Evolutionary conservation across 2,888 invertebrate genomes (phyloP).

Genomic region (Lepidochitona cinerea): DNA sequence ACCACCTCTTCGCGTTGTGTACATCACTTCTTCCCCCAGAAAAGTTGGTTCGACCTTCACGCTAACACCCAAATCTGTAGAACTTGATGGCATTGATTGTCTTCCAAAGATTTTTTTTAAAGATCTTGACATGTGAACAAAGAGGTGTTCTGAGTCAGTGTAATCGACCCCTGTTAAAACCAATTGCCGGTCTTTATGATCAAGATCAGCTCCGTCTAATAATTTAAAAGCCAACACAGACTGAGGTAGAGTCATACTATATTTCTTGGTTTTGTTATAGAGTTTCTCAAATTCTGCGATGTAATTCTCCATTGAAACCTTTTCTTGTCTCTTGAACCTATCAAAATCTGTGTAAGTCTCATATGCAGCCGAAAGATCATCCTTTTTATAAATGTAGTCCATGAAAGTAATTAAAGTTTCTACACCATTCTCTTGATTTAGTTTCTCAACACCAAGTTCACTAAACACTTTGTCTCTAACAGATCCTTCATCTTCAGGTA

Average conservation of each 20-base stretch:
- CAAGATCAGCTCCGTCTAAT: background rate
- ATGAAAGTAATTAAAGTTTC: conserved; percentile 15
- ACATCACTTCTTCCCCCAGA: background rate
- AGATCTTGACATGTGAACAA: conserved; percentile 12
- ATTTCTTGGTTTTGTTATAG: conserved; percentile 16
- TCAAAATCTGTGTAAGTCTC: conserved; percentile 29
- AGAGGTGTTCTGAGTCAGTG: background rate
- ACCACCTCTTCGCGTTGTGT: background rate
- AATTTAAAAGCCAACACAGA: conserved; percentile 25
- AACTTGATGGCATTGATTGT: background rate
- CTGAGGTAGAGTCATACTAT: conserved; percentile 23
- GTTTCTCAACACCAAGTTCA: too few relatives aligned
- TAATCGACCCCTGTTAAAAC: conserved; percentile 12
- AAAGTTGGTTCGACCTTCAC: background rate
- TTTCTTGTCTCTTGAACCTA: conserved; percentile 11
- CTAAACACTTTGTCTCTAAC: too few relatives aligned
- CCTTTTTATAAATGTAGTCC: conserved; percentile 25
- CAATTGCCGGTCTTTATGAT: conserved; percentile 7
- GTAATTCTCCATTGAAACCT: conserved; percentile 21
- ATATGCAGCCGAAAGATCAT: conserved; percentile 25
- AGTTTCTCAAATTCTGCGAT: conserved; percentile 24
- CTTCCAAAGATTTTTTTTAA: background rate
- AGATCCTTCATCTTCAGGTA: conserved; percentile 25
- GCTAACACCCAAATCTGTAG: background rate
- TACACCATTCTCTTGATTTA: conserved; percentile 23